Evolutionary conservation across 2,113 vertebrate genomes (phyloP).

Genomic region (Camelus dromedarius): DNA sequence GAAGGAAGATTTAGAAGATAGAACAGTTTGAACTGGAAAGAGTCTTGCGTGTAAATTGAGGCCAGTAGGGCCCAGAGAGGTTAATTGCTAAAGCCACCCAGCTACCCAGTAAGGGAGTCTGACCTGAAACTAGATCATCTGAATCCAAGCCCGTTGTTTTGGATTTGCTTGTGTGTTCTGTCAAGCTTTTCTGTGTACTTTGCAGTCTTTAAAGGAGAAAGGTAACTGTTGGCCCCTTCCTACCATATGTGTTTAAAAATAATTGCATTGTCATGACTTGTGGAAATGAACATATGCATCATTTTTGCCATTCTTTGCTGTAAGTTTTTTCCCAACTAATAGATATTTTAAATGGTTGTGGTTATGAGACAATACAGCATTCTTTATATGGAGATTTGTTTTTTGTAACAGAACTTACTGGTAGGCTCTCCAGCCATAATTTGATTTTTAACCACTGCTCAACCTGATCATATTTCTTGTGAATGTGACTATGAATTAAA

Average conservation of each 20-base stretch:
- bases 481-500: not conserved
- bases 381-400: not conserved
- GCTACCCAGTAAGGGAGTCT: not conserved
- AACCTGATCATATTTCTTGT: not conserved
- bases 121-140: not conserved
- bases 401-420: not conserved
- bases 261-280: not conserved
- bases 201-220: not conserved
- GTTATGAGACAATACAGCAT: not conserved
- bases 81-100: not conserved
- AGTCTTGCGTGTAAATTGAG: not conserved
- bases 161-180: not conserved
- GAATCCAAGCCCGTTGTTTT: not conserved
- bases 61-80: too few species aligned
- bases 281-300: not conserved
- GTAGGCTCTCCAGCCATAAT: not conserved
- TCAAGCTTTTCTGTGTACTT: not conserved
- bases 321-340: not conserved
- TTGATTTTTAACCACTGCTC: not conserved
- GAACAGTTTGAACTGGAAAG: not conserved
- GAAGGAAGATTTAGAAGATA: not conserved
- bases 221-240: not conserved
- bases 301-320: not conserved
- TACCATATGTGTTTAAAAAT: not conserved
- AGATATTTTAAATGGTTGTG: slow-evolving; percentile 1